Percentiles rank a stretch among this genome's conserved stretches.
These are phyloP conservation scores for Thalpophila matura DNA, from an alignment of 2,888 invertebrate genomes.

Conservation along the genomic window DNA sequence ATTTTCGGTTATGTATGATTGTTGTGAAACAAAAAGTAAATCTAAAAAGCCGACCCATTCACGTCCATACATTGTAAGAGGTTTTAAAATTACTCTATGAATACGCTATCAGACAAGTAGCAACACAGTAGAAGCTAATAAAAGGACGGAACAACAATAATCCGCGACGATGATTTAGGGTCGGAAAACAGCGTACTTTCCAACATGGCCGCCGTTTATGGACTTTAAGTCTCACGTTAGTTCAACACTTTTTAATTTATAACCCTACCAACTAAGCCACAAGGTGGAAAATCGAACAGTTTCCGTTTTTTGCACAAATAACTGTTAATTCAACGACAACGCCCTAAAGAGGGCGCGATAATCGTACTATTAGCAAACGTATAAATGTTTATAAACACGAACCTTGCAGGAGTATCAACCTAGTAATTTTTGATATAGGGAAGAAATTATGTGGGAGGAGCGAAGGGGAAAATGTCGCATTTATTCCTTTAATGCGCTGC, in stretches of 20 bases:
- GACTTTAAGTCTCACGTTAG: constrained; percentile 45
- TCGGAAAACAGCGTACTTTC: constrained; percentile 70
- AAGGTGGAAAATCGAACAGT: constrained; percentile 57
- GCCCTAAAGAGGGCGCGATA: constrained; percentile 69
- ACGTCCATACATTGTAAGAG: constrained; percentile 27
- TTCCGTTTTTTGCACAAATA: constrained; percentile 57
- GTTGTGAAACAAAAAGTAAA: constrained; percentile 48
- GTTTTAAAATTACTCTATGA: constrained; percentile 60
- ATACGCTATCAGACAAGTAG: constrained; percentile 63
- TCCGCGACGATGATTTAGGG: constrained; percentile 73
- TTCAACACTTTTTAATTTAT: constrained; percentile 46
- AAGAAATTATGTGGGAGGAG: constrained; percentile 46
- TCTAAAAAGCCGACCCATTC: constrained; percentile 17
- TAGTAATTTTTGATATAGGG: constrained; percentile 45
- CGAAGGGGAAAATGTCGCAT: constrained; percentile 18
- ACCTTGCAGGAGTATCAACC: constrained; percentile 37
- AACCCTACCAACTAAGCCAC: constrained; percentile 47
- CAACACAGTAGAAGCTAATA: constrained; percentile 72
- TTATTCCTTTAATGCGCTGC: constrained; percentile 35
- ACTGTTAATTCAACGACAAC: constrained; percentile 66
- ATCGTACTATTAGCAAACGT: constrained; percentile 62
- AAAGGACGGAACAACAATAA: constrained; percentile 71
- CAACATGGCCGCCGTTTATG: constrained; percentile 70
- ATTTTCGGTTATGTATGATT: too few relatives aligned
- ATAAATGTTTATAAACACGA: constrained; percentile 63